These are phyloP conservation scores for Aldabrachelys gigantea DNA, from an alignment of 2,113 vertebrate genomes.

Conservation along the genomic window DNA sequence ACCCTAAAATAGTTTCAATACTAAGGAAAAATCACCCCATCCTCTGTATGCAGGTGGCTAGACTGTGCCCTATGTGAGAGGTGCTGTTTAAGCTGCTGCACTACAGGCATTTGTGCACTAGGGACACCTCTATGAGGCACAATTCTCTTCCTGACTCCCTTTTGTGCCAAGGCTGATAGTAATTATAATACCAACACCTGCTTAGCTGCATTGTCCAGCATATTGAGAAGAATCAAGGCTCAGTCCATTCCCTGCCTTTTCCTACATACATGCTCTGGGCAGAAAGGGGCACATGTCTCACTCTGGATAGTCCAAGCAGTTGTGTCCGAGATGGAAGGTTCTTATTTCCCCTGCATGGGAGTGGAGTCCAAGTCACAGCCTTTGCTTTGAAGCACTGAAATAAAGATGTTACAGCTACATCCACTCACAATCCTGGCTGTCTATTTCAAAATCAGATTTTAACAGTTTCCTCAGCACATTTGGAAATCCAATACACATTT, in stretches of 20 bases:
- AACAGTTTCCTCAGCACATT: neutral
- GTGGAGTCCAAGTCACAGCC: neutral
- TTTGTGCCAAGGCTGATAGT: slow-evolving; percentile 38
- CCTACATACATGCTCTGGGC: neutral
- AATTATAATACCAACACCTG: slow-evolving; percentile 8
- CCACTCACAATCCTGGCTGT: neutral
- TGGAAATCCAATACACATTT: fast-evolving
- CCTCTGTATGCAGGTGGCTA: neutral
- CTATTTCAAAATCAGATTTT: neutral
- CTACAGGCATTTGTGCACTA: slow-evolving; percentile 31
- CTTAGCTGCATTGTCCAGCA: neutral
- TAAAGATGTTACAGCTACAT: fast-evolving
- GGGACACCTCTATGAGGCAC: neutral
- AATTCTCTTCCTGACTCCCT: slow-evolving; percentile 28
- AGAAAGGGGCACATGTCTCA: neutral
- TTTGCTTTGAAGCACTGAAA: neutral
- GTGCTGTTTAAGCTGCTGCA: neutral
- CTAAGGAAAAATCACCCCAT: neutral
- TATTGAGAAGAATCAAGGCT: neutral
- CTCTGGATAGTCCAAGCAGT: neutral
- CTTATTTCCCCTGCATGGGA: neutral
- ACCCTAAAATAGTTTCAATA: neutral
- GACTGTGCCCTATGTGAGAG: neutral
- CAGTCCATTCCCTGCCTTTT: neutral
- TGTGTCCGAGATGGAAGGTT: neutral